A percentile compares a stretch with the other conserved stretches of the same genome.
Evolutionary conservation across 2,113 vertebrate species (phyloP).

Genomic region (Hoplias malabaricus): DNA sequence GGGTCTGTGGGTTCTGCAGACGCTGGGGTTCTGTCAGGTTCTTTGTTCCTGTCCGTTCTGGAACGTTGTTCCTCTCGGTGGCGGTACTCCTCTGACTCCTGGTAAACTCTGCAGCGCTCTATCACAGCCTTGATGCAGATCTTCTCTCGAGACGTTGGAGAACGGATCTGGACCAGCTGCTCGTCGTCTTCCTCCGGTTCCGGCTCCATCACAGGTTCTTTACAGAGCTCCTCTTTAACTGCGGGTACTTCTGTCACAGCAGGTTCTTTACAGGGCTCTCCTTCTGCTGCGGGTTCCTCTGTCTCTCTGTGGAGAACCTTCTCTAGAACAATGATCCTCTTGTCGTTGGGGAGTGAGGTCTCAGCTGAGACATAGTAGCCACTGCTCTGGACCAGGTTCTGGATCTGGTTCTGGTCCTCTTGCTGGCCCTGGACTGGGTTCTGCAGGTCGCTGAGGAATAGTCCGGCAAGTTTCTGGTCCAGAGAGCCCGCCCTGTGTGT

Average conservation of each 20-base stretch:
- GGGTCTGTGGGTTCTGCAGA: constrained; percentile 13
- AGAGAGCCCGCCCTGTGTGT: constrained; percentile 62
- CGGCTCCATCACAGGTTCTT: background rate
- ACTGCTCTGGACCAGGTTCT: background rate
- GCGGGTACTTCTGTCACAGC: background rate
- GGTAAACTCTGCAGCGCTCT: constrained; percentile 80
- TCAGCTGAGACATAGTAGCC: constrained; percentile 70
- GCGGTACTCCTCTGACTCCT: constrained; percentile 76
- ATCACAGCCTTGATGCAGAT: constrained; percentile 78
- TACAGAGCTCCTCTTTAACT: background rate
- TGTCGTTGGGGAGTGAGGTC: constrained; percentile 64
- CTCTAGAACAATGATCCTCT: constrained; percentile 77
- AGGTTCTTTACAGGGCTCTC: background rate
- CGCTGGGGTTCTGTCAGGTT: constrained; percentile 24
- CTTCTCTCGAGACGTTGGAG: constrained; percentile 78
- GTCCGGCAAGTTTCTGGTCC: constrained; percentile 53
- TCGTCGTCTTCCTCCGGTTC: constrained; percentile 52
- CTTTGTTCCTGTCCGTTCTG: background rate
- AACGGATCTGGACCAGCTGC: constrained; percentile 77
- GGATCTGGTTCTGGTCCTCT: too few species aligned
- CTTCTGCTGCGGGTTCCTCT: constrained; percentile 59
- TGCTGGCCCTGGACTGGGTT: too few species aligned
- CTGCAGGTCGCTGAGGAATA: constrained; percentile 42
- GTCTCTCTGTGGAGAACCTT: constrained; percentile 62
- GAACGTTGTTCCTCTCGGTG: constrained; percentile 62